Base-by-base conservation (phyloP, 2,888 invertebrate species). In the Oscheius sp. region DNA sequence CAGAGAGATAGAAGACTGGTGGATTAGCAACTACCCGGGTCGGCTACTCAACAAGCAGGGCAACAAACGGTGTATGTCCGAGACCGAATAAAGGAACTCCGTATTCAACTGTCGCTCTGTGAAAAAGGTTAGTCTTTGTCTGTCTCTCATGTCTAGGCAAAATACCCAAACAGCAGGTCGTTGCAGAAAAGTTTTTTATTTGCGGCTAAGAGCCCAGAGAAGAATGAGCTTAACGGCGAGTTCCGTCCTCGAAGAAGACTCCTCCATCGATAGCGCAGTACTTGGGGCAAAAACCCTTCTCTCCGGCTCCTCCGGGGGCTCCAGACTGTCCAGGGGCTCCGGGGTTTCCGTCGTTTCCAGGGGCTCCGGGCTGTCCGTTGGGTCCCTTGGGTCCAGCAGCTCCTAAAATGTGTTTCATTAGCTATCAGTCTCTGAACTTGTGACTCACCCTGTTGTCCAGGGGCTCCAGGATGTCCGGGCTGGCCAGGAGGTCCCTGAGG, bases 241-340 rank as follows among this genome's bases (percentile, higher is more conserved):
- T 87, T 82, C 87, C 87, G 79, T 87, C 87, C 80, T 87, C 87
- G 85, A 87, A 87, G 87, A 87, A 87, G 78, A 87, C 86, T 81
- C 82, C 82, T 75, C 82, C 82, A 76, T 82, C 82, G 75, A 82
- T 74, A 53, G 74, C 74, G 70, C 74, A 74, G 74, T 75, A 77
- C 73, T 77, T 77, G 72, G 77, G 77, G 70, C 70, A 48, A 62
- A 68, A 73, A 68, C 73, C 57, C 62, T 51, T 72, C 70, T 77
- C 73, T 77, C 75, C 73, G n/a, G 60, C n/a, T 13, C 55, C 21
- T 62, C 75, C 75, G 35, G 75, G 63, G 9, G 33, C 63, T 75
- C 75, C 74, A 53, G 66, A 33, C 47, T 70, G 60, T 70, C 74
- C 70, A 29, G 74, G 66, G 68, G 66, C 57, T 68, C 74, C 74